phyloP scores from a whole-genome alignment of 2,797 vertebrate genomes.

The Remorina albescens region DNA sequence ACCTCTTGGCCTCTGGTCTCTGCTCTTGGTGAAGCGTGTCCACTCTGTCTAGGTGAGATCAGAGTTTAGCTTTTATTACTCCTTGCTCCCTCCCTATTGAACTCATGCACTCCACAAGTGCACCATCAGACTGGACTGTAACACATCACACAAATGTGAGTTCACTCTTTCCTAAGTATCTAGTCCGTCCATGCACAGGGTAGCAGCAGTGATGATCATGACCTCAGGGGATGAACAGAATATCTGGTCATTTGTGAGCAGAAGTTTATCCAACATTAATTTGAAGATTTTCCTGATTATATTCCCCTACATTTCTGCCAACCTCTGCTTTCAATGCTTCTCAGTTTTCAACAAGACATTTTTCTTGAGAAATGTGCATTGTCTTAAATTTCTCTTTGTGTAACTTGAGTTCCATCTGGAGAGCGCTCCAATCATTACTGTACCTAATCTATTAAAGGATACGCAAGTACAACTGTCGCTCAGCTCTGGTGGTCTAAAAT shows the following conservation, averaged over 20 bases:
- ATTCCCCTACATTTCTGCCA: background rate
- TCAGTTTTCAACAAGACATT: background rate
- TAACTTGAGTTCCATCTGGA: background rate
- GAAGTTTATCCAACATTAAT: background rate
- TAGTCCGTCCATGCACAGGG: background rate
- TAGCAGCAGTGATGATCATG: too few relatives aligned
- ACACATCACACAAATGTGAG: background rate
- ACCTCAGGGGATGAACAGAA: background rate
- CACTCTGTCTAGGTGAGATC: background rate
- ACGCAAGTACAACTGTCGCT: too few relatives aligned
- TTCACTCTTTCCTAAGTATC: background rate
- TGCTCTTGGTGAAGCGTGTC: background rate
- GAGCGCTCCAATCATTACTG: background rate
- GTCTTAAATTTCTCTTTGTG: background rate
- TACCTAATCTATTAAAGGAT: background rate
- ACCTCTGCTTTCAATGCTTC: background rate
- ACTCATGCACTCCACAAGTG: background rate
- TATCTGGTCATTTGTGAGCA: background rate
- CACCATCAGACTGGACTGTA: background rate
- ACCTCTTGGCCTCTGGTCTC: background rate
- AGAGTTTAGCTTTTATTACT: slow-evolving; percentile 12
- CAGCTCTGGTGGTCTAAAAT: background rate
- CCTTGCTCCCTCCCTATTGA: slow-evolving; percentile 7
- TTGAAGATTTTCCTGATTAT: background rate
- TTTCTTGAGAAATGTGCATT: background rate